Percentiles rank a stretch among this genome's conserved stretches.
Conservation (phyloP, 2,888 invertebrate species). For the Eucera pruinosa region DNA sequence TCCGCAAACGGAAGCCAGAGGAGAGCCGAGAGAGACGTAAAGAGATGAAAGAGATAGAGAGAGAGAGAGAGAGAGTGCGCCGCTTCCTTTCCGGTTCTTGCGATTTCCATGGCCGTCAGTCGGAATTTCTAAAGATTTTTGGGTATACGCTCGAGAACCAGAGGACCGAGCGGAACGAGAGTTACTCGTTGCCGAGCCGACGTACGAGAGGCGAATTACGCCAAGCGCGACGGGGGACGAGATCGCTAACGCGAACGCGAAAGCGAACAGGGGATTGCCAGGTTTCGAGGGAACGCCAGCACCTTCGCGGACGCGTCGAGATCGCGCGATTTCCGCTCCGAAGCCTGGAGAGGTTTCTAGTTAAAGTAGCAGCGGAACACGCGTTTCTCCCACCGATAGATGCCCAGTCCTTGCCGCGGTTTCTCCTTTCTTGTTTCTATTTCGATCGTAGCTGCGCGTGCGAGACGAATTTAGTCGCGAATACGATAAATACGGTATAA, state of each 20-base stretch:
- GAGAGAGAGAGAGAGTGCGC: too few species aligned
- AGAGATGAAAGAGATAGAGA: too few species aligned
- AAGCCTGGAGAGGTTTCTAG: conserved; percentile 13
- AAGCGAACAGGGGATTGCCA: conserved; percentile 23
- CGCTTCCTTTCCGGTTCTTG: too few species aligned
- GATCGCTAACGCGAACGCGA: conserved; percentile 10
- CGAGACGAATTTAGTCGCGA: conserved; percentile 36
- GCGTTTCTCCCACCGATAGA: conserved; percentile 2
- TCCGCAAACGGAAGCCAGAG: conserved; percentile 28
- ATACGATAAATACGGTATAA: conserved; percentile 11
- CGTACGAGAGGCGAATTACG: too few species aligned
- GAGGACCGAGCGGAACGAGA: conserved; percentile 12
- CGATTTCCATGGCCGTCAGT: conserved; percentile 21
- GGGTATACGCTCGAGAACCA: conserved; percentile 64
- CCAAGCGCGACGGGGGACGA: too few species aligned
- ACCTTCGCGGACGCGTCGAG: not conserved
- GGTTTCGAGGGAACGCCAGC: conserved; percentile 13
- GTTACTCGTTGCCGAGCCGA: conserved; percentile 1
- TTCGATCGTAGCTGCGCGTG: conserved; percentile 55
- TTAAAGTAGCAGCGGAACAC: not conserved
- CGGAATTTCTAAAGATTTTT: conserved; percentile 76
- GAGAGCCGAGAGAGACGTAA: too few species aligned
- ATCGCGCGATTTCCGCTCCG: not conserved
- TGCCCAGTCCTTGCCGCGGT: conserved; percentile 27
- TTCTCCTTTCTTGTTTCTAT: conserved; percentile 53